These are phyloP conservation scores for Lindbergichthys nudifrons DNA, from an alignment of 2,797 vertebrate species.

Conservation along the genomic window DNA sequence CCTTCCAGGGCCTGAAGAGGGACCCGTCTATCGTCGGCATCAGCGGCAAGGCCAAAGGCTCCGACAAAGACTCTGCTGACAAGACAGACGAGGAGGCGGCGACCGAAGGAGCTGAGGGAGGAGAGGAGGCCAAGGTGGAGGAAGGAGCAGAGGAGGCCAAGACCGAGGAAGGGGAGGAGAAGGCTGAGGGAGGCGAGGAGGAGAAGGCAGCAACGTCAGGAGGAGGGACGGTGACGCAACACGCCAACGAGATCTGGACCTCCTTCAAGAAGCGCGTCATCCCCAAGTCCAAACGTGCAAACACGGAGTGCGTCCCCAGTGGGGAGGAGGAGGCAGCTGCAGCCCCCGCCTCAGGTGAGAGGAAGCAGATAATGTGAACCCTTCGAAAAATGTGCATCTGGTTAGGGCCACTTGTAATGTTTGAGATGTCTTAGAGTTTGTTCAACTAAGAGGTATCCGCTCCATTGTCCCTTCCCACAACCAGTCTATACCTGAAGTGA, in stretches of 20 bases:
- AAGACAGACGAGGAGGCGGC: constrained; percentile 68
- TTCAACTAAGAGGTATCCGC: neutral
- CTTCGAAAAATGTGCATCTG: neutral
- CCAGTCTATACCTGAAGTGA: too few species aligned
- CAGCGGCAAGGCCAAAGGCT: constrained; percentile 78
- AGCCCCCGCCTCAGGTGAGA: constrained; percentile 60
- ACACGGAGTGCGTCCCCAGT: constrained; percentile 70
- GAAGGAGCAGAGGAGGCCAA: constrained; percentile 48
- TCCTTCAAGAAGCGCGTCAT: constrained; percentile 88
- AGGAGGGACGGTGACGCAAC: constrained; percentile 78
- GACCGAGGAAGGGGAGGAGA: constrained; percentile 63
- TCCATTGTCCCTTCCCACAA: neutral
- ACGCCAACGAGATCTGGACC: constrained; percentile 88
- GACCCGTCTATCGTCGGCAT: constrained; percentile 85
- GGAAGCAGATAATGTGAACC: neutral
- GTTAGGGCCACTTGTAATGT: neutral
- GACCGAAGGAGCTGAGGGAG: constrained; percentile 40
- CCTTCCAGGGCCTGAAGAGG: constrained; percentile 88
- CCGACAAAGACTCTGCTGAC: constrained; percentile 78
- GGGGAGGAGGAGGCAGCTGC: constrained; percentile 76
- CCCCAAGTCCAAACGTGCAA: constrained; percentile 83
- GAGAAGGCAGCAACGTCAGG: constrained; percentile 51
- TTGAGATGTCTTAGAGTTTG: too few species aligned
- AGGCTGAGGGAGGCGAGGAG: constrained; percentile 59
- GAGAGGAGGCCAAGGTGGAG: constrained; percentile 61